Evolutionary conservation across 2,797 vertebrate genomes (phyloP).

Genomic region (Mormyrops boulengeri): DNA sequence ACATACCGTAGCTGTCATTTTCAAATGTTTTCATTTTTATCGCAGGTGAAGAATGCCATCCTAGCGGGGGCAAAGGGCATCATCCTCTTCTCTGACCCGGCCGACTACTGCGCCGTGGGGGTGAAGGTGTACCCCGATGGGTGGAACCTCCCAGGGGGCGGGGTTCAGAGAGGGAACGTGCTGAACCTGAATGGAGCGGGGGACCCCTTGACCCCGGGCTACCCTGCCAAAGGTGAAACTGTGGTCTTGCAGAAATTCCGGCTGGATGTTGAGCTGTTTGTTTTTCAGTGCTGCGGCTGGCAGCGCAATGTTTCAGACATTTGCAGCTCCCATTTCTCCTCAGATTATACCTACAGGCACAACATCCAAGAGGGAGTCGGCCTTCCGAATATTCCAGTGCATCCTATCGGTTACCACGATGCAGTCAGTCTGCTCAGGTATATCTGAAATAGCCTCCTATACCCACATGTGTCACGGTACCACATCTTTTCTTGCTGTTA

Average conservation of each 20-base stretch:
- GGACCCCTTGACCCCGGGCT: slow-evolving; percentile 91
- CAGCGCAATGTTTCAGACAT: neutral
- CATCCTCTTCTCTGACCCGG: slow-evolving; percentile 89
- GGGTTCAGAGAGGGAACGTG: slow-evolving; percentile 86
- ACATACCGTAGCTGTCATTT: neutral
- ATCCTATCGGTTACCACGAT: slow-evolving; percentile 84
- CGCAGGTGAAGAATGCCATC: slow-evolving; percentile 86
- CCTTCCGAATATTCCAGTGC: slow-evolving; percentile 85
- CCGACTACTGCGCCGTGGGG: slow-evolving; percentile 76
- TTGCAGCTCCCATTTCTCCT: neutral
- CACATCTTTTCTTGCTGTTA: neutral
- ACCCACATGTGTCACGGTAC: neutral
- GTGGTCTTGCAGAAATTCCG: neutral
- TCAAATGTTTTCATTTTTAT: neutral
- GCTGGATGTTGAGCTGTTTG: neutral
- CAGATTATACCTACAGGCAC: slow-evolving; percentile 78
- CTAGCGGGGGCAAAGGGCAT: slow-evolving; percentile 78
- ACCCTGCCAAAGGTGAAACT: slow-evolving; percentile 84
- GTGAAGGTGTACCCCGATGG: slow-evolving; percentile 77
- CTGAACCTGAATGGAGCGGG: slow-evolving; percentile 89
- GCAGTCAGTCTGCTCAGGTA: slow-evolving; percentile 76
- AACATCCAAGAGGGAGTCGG: slow-evolving; percentile 64
- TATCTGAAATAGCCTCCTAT: slow-evolving; percentile 3
- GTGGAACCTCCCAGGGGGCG: slow-evolving; percentile 86
- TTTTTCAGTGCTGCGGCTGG: no score